These are phyloP conservation scores for Eclectus roratus DNA, from an alignment of 2,113 vertebrate species.

Conservation along the genomic window DNA sequence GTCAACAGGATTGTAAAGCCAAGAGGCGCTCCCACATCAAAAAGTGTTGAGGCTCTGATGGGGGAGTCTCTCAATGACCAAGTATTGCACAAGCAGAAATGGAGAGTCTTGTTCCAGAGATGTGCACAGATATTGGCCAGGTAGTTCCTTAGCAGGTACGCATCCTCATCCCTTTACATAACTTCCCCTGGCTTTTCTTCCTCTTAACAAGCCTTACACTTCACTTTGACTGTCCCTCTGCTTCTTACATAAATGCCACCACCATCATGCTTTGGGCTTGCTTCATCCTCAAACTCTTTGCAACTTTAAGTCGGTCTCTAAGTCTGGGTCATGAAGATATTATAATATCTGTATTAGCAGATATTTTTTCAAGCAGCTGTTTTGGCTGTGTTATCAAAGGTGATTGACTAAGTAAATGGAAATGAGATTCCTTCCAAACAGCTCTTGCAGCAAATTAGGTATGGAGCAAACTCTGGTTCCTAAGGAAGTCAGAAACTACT, in stretches of 20 bases:
- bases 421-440: constrained; percentile 57
- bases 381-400: neutral
- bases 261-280: rapidly evolving
- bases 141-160: neutral
- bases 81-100: neutral
- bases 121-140: neutral
- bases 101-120: neutral
- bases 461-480: constrained; percentile 37
- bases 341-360: neutral
- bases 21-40: neutral
- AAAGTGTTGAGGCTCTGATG: neutral
- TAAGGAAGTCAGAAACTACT: constrained; percentile 47
- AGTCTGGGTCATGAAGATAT: neutral
- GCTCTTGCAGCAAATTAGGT: constrained; percentile 41
- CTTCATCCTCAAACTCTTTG: neutral
- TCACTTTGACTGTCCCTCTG: neutral
- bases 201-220: neutral
- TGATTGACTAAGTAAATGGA: constrained; percentile 37
- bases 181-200: neutral
- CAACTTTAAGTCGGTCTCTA: neutral
- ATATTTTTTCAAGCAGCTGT: neutral
- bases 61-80: neutral
- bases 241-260: neutral
- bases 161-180: neutral
- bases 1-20: neutral